These are phyloP conservation scores for Struthidea cinerea DNA, from an alignment of 2,113 vertebrate genomes.

Conservation along the genomic window DNA sequence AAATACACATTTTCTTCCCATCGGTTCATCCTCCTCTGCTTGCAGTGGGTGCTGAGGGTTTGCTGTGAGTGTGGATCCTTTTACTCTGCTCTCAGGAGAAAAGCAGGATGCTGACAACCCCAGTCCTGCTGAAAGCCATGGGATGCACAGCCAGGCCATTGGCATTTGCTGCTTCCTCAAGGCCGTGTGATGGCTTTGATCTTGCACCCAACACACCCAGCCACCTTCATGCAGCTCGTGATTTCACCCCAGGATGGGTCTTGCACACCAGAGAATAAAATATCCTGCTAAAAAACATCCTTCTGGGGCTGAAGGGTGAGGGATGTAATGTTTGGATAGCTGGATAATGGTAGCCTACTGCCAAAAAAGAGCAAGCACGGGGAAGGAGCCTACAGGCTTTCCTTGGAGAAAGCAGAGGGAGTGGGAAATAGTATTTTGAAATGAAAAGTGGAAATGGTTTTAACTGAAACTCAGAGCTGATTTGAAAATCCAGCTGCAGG, in stretches of 20 bases:
- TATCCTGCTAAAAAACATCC: background rate
- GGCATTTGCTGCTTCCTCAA: background rate
- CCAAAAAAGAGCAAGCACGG: background rate
- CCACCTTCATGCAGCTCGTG: rapidly evolving
- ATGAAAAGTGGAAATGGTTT: background rate
- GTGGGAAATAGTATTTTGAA: background rate
- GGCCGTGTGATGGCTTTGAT: background rate
- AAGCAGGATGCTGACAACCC: background rate
- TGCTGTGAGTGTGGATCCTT: background rate
- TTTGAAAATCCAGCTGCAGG: background rate
- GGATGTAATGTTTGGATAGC: background rate
- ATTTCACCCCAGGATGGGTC: background rate
- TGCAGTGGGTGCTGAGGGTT: background rate
- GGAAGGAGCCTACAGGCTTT: background rate
- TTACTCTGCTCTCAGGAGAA: background rate
- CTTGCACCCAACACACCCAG: background rate
- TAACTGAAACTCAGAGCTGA: background rate
- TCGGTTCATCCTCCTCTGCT: background rate
- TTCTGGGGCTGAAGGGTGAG: background rate
- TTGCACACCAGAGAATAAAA: background rate
- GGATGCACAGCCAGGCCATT: background rate
- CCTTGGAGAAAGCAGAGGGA: background rate
- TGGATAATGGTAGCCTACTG: background rate
- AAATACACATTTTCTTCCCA: background rate
- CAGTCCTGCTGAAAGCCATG: background rate